Evolutionary conservation across 1,140 invertebrate genomes (phyloP).

Genomic region (Drosophila bifasciata): DNA sequence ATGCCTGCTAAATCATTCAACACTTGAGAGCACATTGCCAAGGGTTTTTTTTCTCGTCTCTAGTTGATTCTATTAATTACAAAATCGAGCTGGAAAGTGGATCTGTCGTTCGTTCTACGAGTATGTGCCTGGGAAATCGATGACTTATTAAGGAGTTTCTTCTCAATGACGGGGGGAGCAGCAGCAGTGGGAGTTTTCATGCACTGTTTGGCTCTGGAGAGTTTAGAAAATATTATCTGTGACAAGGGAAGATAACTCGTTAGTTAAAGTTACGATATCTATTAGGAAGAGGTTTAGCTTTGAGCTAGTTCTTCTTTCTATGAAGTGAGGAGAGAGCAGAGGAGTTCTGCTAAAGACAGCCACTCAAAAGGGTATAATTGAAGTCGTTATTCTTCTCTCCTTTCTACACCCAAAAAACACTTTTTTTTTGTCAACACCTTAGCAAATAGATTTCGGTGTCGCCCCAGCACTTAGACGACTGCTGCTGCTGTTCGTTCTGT

Average conservation of each 20-base stretch:
- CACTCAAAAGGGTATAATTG: background rate
- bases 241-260: too few relatives aligned
- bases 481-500: conserved; percentile 17
- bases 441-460: conserved; percentile 78
- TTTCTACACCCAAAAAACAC: background rate
- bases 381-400: background rate
- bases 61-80: conserved; percentile 71
- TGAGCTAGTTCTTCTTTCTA: too few relatives aligned
- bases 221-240: background rate
- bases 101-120: conserved; percentile 6
- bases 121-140: conserved; percentile 22
- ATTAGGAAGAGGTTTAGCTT: too few relatives aligned
- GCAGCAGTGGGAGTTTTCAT: background rate
- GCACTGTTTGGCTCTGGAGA: background rate
- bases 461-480: conserved; percentile 61
- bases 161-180: conserved; percentile 35
- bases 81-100: conserved; percentile 34
- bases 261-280: too few relatives aligned
- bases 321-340: too few relatives aligned
- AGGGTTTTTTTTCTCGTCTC: conserved; percentile 5
- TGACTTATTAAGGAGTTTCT: conserved; percentile 48
- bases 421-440: conserved; percentile 67
- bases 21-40: conserved; percentile 54
- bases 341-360: background rate
- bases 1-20: conserved; percentile 72